These are phyloP conservation scores for Progne subis DNA, from an alignment of 2,113 vertebrate species.

Conservation along the genomic window DNA sequence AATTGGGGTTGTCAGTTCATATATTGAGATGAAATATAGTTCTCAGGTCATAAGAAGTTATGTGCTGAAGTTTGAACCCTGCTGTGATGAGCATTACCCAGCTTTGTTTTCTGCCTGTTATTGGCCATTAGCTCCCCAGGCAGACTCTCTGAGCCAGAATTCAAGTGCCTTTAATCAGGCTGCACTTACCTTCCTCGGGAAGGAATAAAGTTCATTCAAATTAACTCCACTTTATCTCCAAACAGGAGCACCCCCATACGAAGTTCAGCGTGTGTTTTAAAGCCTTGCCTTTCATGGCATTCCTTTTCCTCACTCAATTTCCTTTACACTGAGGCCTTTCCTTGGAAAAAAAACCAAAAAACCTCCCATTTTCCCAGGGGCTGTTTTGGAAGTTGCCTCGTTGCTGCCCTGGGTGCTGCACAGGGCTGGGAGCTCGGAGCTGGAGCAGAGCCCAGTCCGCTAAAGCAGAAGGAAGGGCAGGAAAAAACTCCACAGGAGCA, in stretches of 20 bases:
- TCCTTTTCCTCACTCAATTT: neutral
- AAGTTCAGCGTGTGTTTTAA: neutral
- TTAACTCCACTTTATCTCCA: neutral
- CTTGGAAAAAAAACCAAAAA: neutral
- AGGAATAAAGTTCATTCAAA: conserved; percentile 1
- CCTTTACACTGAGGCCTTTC: neutral
- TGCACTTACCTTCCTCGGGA: neutral
- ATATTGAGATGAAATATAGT: neutral
- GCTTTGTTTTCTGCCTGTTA: conserved; percentile 32
- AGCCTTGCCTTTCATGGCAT: neutral
- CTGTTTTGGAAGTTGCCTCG: neutral
- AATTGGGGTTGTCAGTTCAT: neutral
- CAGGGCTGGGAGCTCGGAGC: fast-evolving
- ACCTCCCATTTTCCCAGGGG: neutral
- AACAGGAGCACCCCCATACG: neutral
- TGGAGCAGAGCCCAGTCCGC: neutral
- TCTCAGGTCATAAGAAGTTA: neutral
- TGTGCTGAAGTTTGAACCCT: neutral
- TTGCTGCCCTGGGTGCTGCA: neutral
- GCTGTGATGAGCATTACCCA: neutral
- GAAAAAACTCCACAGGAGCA: neutral
- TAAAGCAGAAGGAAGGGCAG: neutral
- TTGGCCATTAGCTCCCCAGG: conserved; percentile 43
- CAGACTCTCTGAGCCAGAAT: neutral
- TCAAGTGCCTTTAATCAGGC: conserved; percentile 54